Base-by-base conservation (phyloP, 2,113 vertebrate genomes). In the Proterorhinus semilunaris region DNA sequence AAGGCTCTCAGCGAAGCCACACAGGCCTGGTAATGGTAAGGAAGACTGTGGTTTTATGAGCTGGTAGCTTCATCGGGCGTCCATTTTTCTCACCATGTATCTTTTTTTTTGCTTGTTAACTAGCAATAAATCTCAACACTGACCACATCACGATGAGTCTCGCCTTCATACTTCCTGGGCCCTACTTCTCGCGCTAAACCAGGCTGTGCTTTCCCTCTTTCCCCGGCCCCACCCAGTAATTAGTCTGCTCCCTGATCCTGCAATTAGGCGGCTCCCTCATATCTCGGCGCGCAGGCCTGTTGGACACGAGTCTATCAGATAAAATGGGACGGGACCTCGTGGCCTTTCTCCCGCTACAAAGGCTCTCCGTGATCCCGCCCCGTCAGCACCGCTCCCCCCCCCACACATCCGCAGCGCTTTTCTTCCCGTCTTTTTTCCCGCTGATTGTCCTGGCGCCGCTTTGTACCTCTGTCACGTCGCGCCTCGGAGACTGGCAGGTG, bases 261-360 rank as follows among this genome's bases (percentile, higher is more conserved):
- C 53, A 55, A 55, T 55, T 55, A 55, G n/a, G 5, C 53, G 1
- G 53, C 53, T 10, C 17, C 17, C 54, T 36, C 8, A 10, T 57
- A 57, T 57, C 54, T 36, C 17, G 9, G 10, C 10, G 10, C 54
- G 2, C 54, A n/a, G 21, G 17, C 17, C 21, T 36, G 54, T 57
- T 11, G 54, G 54, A 57, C 54, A 57, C 21, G 54, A 11, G 54
- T 57, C 54, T 6, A 57, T 57, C 54, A 57, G 54, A 57, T 57
- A 57, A 57, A 57, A 57, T 2, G 21, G 17, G 27, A 36, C 4
- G 27, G 5, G 54, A 11, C 21, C 16, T n/a, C 8, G 52, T 10
- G 52, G 52, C 52, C 52, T 54, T 54, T 16, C 16, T 54, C n/a
- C 21, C 9, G 2, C 13, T 53, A 53, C 51, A 53, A 53, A 53